These are phyloP conservation scores for Plumapathes pennacea DNA, from an alignment of 92 coral and sea anemone genomes.

Conservation along the genomic window DNA sequence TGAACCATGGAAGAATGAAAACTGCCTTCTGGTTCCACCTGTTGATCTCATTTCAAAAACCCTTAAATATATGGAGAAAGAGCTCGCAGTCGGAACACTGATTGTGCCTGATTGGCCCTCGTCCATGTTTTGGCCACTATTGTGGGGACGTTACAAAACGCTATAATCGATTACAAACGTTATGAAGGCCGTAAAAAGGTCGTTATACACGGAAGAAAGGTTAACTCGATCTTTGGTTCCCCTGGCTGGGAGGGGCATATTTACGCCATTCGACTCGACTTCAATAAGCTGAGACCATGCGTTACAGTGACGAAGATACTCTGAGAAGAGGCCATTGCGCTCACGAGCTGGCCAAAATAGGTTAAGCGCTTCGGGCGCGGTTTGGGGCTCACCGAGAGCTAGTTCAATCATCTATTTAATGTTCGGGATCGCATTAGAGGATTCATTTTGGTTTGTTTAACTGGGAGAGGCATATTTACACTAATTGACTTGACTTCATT, in stretches of 20 bases:
- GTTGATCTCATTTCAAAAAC: conserved; percentile 6
- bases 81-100: conserved; percentile 1
- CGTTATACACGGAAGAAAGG: too few relatives aligned
- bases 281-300: neutral
- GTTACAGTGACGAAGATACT: conserved; percentile 2
- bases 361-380: neutral
- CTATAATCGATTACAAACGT: neutral
- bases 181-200: too few relatives aligned
- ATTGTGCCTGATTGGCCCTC: conserved; percentile 30
- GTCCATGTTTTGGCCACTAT: conserved; percentile 22
- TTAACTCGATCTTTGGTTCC: conserved; percentile 26
- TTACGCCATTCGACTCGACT: too few relatives aligned
- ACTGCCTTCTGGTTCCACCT: conserved; percentile 29
- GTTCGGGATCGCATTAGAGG: neutral
- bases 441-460: neutral
- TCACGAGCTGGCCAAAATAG: conserved; percentile 1
- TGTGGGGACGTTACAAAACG: neutral
- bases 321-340: neutral
- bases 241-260: conserved; percentile 20
- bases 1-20: conserved; percentile 26
- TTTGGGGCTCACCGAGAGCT: conserved; percentile 9
- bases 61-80: neutral
- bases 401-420: neutral
- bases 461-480: too few relatives aligned
- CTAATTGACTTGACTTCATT: too few relatives aligned